Evolutionary conservation across 2,113 vertebrate genomes (phyloP).

Genomic region (Tautogolabrus adspersus): DNA sequence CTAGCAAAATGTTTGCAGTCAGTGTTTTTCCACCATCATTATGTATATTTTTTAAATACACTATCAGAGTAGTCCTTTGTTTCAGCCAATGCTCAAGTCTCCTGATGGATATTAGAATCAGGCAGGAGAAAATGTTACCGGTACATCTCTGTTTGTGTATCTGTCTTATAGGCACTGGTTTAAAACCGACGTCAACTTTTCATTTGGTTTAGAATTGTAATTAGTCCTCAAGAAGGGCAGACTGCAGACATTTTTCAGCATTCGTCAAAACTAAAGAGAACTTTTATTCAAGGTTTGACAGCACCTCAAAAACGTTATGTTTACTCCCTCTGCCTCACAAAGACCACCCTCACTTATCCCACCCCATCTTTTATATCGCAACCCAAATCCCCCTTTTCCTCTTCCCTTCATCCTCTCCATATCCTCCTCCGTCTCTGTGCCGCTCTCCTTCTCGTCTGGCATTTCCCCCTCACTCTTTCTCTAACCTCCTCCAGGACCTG

Average conservation of each 20-base stretch:
- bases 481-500: slow-evolving; percentile 32
- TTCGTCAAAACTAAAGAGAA: no score
- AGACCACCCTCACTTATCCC: slow-evolving; percentile 39
- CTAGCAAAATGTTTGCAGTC: no score
- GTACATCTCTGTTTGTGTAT: no score
- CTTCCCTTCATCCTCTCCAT: slow-evolving; percentile 42
- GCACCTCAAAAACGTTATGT: slow-evolving; percentile 1
- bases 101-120: no score
- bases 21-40: no score
- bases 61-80: no score
- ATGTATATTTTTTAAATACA: no score
- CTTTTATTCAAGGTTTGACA: neutral
- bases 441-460: slow-evolving; percentile 10
- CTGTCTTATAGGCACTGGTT: no score
- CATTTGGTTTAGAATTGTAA: no score
- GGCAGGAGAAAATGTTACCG: no score
- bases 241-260: neutral
- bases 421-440: slow-evolving; percentile 29
- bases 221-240: neutral
- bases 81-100: no score
- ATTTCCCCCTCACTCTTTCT: slow-evolving; percentile 6
- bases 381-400: slow-evolving; percentile 44
- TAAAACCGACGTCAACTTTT: no score
- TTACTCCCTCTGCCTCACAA: slow-evolving; percentile 14
- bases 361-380: slow-evolving; percentile 47